A percentile compares a stretch with the other conserved stretches of the same genome.
These are phyloP conservation scores for crab-eating macaque (Macaca fascicularis) DNA, from an alignment of 2,113 vertebrate genomes.

Conservation along the genomic window DNA sequence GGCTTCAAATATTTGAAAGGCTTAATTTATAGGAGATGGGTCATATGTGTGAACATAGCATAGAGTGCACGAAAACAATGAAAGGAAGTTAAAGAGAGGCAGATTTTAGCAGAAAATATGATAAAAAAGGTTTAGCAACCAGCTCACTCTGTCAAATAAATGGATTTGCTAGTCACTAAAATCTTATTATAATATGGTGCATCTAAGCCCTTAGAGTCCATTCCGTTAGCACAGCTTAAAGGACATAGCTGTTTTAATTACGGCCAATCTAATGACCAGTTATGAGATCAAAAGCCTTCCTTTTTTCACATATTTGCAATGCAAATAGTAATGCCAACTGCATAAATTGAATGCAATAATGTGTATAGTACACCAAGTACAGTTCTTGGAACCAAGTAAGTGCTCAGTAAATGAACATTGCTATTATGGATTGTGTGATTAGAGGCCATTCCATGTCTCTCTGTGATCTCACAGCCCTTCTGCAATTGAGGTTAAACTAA, in stretches of 20 bases:
- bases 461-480: neutral
- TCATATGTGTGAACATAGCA: neutral
- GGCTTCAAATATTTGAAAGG: neutral
- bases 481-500: neutral
- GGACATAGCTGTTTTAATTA: neutral
- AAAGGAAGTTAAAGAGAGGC: neutral
- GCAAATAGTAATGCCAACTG: neutral
- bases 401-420: neutral
- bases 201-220: neutral
- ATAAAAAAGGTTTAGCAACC: neutral
- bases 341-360: neutral
- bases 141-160: neutral
- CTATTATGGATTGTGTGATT: neutral
- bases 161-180: neutral
- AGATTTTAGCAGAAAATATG: neutral
- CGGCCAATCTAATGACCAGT: neutral
- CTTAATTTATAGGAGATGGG: neutral
- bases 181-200: neutral
- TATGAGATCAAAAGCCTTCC: neutral
- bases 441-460: neutral
- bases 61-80: neutral
- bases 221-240: neutral
- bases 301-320: neutral
- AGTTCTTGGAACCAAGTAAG: neutral
- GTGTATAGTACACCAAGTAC: neutral